Percentiles rank a stretch among this genome's conserved stretches.
phyloP scores from a whole-genome alignment of 2,797 vertebrate species.

The Sandelia bainsii region DNA sequence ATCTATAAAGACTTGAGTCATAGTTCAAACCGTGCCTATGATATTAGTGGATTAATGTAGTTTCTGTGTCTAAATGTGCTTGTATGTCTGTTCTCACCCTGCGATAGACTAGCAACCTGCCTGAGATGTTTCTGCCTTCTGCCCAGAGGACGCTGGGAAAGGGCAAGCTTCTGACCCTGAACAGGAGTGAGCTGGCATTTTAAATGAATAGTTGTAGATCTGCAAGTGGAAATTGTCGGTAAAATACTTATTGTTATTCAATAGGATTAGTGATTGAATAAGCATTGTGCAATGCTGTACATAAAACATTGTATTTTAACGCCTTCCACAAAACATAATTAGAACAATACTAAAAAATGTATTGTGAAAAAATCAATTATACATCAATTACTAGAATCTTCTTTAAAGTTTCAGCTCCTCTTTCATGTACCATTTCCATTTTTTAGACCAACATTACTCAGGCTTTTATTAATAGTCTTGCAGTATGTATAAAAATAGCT shows the following conservation, averaged over 20 bases:
- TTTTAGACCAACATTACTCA: slow-evolving; percentile 49
- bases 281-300: no score
- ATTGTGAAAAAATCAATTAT: slow-evolving; percentile 7
- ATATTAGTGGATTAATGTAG: slow-evolving; percentile 21
- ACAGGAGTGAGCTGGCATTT: slow-evolving; percentile 19
- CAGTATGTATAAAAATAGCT: slow-evolving; percentile 68
- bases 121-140: slow-evolving; percentile 32
- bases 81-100: slow-evolving; percentile 43
- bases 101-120: slow-evolving; percentile 38
- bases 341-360: slow-evolving; percentile 7
- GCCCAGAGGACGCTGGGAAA: slow-evolving; percentile 41
- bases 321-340: neutral
- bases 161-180: slow-evolving; percentile 3
- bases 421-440: slow-evolving; percentile 53
- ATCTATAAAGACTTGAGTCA: slow-evolving; percentile 14
- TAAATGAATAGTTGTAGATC: slow-evolving; percentile 13
- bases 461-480: slow-evolving; percentile 66
- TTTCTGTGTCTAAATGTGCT: slow-evolving; percentile 20
- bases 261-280: neutral
- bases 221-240: no score
- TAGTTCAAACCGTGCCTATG: slow-evolving; percentile 23
- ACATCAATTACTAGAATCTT: slow-evolving; percentile 27
- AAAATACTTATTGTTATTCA: neutral
- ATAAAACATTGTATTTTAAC: neutral
- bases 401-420: slow-evolving; percentile 23